Base-by-base conservation (phyloP, 2,888 invertebrate genomes). In the Sphaerophoria taeniata region DNA sequence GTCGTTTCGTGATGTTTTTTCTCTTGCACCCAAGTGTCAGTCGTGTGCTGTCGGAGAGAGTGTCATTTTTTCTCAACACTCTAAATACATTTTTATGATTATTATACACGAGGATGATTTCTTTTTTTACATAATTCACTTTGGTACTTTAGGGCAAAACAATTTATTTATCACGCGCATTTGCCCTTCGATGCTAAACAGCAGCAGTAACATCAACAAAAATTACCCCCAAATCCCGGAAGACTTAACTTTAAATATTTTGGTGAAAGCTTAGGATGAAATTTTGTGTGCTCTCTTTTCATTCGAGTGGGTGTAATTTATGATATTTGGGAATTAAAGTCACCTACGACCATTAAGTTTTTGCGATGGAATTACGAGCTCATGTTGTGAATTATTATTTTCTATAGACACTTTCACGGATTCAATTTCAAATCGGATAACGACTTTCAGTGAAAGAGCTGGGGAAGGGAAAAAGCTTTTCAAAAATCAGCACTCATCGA, bases 41-140 rank as follows among this genome's bases (percentile, higher is more conserved):
- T 24, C 2, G 24, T 24, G 2, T 24, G 24, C 24, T 60, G 60
- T 43, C 60, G 43, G 39, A 43, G 39, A 43, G 12, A 60, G n/a
- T 60, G 60, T 24, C 39, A 60, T 4, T 60, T 43, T 60, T 60
- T 60, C 39, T 14, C 36, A 24, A 24, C 24, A 2, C 24, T 24
- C 24, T 24, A 2, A 24, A 24, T 24, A 24, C 24, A 24, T 24
- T 60, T 24, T 60, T 60, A 43, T 60, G 60, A 60, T 43, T 60
- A 60, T 5, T 39, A 51, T 24, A 4, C 16, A 24, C 7, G 16
- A 16, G 58, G 39, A 60, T 60, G 43, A 60, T 24, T 24, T 24
- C 2, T 24, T 24, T 24, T 24, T 60, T 60, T 60, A 60, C 60
- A 60, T 60, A 60, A 60, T 60, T 60, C 60, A 60, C 60, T 60